Evolutionary conservation across 1,140 invertebrate species (phyloP), one percentile per base, ranked within the genome.

Genomic region (Leptinotarsa texana): DNA sequence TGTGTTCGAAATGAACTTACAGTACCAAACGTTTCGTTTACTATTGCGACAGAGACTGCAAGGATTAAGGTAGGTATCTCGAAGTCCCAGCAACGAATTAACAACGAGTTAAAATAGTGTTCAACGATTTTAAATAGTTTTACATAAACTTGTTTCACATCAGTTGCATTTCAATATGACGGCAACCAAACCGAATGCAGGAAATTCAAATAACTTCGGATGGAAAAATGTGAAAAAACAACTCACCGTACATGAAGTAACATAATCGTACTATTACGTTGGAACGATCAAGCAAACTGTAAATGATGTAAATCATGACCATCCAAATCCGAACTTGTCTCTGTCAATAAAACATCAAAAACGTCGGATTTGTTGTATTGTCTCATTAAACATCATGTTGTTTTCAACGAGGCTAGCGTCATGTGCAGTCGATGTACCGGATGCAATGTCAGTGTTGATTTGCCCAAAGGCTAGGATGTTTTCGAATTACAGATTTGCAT

Each of bases 391-490:
- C 69, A 71, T 71, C 69, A 49, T 71, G 69, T 62, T 61, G 51
- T 57, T 21, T 71, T 71, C 48, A 71, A 71, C 33, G 18, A 49
- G n/a, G 24, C 57, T 51, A 71, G 57, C 69, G 69, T 71, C 69
- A 71, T 71, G 48, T 71, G 69, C 69, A 71, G 27, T 68, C 33
- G 66, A 68, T 68, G 66, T 68, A 62, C 69, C 69, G 69, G 69
- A 71, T 71, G 49, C 48, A 61, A 6, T 62, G 69, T 71, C 69
- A 71, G 69, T 61, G 69, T 71, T 71, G 69, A 71, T 71, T 71
- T 71, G 69, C 69, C 69, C 69, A 49, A 71, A 71, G 69, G 69
- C 69, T 47, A 71, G 48, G 69, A 71, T 71, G 69, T 71, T 62
- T 71, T 68, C 66, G 66, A 57, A 57, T n/a, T 57, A 57, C 51